Percentiles rank a stretch among this genome's conserved stretches.
phyloP scores from a whole-genome alignment of 2,888 invertebrate species.

The Baccha elongata region DNA sequence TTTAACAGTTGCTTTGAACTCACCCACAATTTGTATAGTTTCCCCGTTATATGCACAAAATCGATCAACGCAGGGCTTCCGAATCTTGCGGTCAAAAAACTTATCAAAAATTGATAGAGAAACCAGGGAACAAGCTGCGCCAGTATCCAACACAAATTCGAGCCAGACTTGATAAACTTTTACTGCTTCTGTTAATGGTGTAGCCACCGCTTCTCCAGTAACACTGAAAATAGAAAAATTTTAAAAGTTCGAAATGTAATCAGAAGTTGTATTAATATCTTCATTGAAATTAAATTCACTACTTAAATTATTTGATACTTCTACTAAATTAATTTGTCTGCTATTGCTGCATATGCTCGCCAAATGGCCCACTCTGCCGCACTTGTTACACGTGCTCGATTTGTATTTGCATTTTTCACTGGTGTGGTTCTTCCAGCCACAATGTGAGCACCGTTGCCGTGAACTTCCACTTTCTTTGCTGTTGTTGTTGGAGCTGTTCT shows the following conservation, averaged over 20 bases:
- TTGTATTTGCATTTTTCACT: too few relatives aligned
- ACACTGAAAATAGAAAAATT: too few relatives aligned
- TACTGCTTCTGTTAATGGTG: constrained; percentile 13
- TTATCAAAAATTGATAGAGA: constrained; percentile 13
- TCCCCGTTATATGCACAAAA: constrained; percentile 25
- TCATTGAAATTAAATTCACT: neutral
- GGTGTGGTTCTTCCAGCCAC: too few relatives aligned
- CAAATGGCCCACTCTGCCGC: constrained; percentile 14
- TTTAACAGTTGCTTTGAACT: too few relatives aligned
- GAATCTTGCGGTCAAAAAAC: neutral
- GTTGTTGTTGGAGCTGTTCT: neutral
- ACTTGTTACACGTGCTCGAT: constrained; percentile 18
- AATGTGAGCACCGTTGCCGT: constrained; percentile 3
- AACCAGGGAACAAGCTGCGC: neutral
- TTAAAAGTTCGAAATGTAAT: neutral
- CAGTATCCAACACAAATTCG: constrained; percentile 22
- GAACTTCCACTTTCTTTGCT: neutral
- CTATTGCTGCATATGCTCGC: neutral
- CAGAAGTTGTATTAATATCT: neutral
- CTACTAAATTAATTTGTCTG: constrained; percentile 15
- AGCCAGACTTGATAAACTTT: neutral
- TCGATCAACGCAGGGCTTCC: constrained; percentile 12
- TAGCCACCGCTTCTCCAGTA: constrained; percentile 4
- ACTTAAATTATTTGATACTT: neutral
- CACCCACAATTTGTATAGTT: constrained; percentile 20